Percentiles rank a stretch among this genome's conserved stretches.
Conservation (phyloP, 1,140 invertebrate species). For the Drosophila quadrilineata region DNA sequence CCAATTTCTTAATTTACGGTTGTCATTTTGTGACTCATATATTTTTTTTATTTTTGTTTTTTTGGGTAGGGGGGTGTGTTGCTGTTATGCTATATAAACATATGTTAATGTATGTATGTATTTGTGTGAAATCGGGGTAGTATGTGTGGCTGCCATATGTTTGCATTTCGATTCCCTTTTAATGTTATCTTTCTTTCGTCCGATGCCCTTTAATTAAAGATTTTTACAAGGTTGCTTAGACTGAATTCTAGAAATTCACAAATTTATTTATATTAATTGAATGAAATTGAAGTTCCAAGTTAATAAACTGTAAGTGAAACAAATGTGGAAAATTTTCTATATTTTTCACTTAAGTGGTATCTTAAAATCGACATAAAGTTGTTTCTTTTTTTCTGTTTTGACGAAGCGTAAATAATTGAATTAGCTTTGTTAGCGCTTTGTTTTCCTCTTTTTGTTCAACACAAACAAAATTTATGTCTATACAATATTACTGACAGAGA, state of each 20-base stretch:
- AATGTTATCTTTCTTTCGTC: slow-evolving; percentile 2
- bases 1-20: too few relatives aligned
- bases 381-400: slow-evolving; percentile 35
- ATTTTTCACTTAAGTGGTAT: too few relatives aligned
- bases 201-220: background rate
- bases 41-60: background rate
- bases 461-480: slow-evolving; percentile 7
- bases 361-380: background rate
- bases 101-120: background rate
- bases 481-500: slow-evolving; percentile 3
- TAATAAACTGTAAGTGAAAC: too few relatives aligned
- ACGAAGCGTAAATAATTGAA: slow-evolving; percentile 63
- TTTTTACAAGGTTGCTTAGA: background rate
- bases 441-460: slow-evolving; percentile 34
- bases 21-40: too few relatives aligned
- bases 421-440: slow-evolving; percentile 62
- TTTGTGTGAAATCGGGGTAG: background rate
- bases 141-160: slow-evolving; percentile 19
- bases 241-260: too few relatives aligned
- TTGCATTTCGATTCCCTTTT: slow-evolving; percentile 10
- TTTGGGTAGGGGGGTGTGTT: background rate
- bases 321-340: too few relatives aligned
- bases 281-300: too few relatives aligned
- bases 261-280: too few relatives aligned
- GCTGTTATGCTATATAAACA: too few relatives aligned